Evolutionary conservation across 2,888 invertebrate genomes (phyloP).

Genomic region (Julus scanicus): DNA sequence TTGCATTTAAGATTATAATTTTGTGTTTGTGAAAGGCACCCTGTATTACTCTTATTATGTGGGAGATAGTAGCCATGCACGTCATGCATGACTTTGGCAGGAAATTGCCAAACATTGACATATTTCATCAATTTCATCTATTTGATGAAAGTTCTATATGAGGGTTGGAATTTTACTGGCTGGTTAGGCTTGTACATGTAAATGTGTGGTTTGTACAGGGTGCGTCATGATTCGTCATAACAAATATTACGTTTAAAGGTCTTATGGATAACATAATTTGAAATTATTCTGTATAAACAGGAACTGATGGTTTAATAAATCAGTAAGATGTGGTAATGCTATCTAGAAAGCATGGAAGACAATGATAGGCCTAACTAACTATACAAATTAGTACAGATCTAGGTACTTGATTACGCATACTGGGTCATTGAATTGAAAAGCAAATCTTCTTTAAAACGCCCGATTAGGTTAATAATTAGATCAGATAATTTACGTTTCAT

Average conservation of each 20-base stretch:
- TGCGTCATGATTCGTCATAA: background rate
- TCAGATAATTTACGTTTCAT: background rate
- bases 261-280: no score
- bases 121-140: background rate
- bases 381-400: background rate
- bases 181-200: background rate
- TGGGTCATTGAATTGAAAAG: constrained; percentile 22
- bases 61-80: background rate
- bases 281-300: no score
- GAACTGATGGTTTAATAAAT: background rate
- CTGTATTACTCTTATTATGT: background rate
- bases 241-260: no score
- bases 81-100: background rate
- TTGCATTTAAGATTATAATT: no score
- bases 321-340: background rate
- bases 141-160: background rate
- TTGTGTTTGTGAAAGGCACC: no score
- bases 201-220: background rate
- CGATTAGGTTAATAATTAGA: constrained; percentile 12
- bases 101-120: background rate
- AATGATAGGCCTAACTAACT: background rate
- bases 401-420: background rate
- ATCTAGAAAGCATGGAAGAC: background rate
- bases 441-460: background rate
- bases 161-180: background rate